Evolutionary conservation across 2,797 vertebrate genomes (phyloP).

Genomic region (Florisuga fusca): DNA sequence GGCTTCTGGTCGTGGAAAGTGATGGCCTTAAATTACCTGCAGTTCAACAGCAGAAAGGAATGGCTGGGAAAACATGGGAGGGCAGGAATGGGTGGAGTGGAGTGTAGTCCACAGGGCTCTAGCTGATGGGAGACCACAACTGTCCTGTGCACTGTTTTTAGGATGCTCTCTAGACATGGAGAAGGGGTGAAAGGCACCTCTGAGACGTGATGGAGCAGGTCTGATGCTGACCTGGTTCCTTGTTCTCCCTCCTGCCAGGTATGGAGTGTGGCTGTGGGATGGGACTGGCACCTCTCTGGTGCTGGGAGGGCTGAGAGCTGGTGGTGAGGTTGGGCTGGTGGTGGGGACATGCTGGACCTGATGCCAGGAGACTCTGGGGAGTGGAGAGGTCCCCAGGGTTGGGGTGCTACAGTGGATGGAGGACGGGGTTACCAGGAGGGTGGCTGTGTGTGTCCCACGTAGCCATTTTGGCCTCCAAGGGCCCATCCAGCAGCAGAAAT

Average conservation of each 20-base stretch:
- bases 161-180: background rate
- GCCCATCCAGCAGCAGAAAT: background rate
- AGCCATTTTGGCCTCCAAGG: background rate
- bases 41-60: background rate
- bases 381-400: rapidly evolving
- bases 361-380: background rate
- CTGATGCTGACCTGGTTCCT: background rate
- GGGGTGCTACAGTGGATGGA: background rate
- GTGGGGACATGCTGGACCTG: background rate
- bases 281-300: background rate
- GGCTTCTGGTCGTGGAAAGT: background rate
- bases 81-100: no score
- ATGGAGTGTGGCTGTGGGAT: rapidly evolving
- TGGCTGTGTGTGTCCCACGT: background rate
- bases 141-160: background rate
- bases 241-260: background rate
- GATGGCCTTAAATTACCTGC: background rate
- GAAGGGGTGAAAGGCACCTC: background rate
- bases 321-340: background rate
- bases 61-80: background rate
- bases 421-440: background rate
- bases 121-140: background rate
- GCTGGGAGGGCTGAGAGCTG: background rate
- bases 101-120: background rate
- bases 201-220: background rate